Base-by-base conservation (phyloP, 2,888 invertebrate species). In the Theretra japonica region DNA sequence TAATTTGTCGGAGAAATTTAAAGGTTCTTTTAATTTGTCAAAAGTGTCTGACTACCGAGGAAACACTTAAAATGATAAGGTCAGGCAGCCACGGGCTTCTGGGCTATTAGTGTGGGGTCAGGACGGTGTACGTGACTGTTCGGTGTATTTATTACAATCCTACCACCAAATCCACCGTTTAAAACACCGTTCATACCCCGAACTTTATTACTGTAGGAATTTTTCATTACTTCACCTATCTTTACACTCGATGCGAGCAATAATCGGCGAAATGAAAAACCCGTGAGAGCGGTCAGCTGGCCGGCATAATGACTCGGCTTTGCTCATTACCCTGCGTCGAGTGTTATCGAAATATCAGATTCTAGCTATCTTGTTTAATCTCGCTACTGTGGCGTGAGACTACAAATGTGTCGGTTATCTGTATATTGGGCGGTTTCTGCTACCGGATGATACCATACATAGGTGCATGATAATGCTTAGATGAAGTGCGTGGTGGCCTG, bases 251-350 rank as follows among this genome's bases (percentile, higher is more conserved):
- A 71, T 25, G 59, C 73, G 76, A 77, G 77, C 81, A 86, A 85
- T 85, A 85, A 87, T 30, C 84, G 85, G 82, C 82, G 79, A 89
- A 89, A 41, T 90, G 89, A 88, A 90, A 88, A 88, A 83, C 83
- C 79, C 88, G 87, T 92, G 92, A 76, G 92, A 92, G 86, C 82
- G 53, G 25, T 73, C 92, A 92, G 85, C 82, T 92, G 92, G 73
- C 65, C 56, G 21, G 73, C 73, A 53, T 71, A 71, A 71, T 71
- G 56, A 71, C 62, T 69, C 80, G 90, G 92, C 90, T 93, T 91
- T 92, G 87, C 90, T 92, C 92, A 93, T 93, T 93, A 92, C 83
- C 76, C 81, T 75, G 79, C 75, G 79, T 90, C 78, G 83, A 91
- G 92, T 90, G 83, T 73, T 82, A 80, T 88, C 86, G 84, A 86